Evolutionary conservation across 1,140 invertebrate genomes (phyloP).

Genomic region (Caerostris extrusa): DNA sequence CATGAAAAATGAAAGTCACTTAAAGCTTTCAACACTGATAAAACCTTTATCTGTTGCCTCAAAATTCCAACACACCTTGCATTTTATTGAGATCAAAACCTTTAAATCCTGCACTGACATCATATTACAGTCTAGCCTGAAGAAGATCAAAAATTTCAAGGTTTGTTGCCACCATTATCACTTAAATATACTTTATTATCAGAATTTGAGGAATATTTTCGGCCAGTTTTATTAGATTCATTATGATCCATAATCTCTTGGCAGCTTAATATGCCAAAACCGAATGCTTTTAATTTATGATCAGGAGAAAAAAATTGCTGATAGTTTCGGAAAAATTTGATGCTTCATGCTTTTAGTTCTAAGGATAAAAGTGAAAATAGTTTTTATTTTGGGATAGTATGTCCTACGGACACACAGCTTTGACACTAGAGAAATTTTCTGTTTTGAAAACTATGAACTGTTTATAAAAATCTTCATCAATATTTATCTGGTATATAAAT

Average conservation of each 20-base stretch:
- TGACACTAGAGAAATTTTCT: neutral
- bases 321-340: neutral
- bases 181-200: neutral
- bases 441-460: neutral
- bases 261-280: neutral
- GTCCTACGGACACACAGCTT: neutral
- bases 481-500: neutral
- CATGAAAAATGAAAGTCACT: neutral
- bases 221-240: neutral
- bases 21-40: neutral
- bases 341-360: neutral
- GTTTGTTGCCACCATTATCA: neutral
- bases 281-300: neutral
- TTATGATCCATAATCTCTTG: neutral
- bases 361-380: neutral
- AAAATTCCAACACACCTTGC: neutral
- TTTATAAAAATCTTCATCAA: neutral
- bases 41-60: neutral
- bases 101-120: neutral
- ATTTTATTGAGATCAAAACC: neutral
- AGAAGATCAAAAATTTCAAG: neutral
- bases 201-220: neutral
- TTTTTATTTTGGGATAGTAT: neutral
- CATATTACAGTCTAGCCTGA: neutral
- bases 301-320: neutral